A percentile compares a stretch with the other conserved stretches of the same genome.
These are phyloP conservation scores for Pseudococcus longispinus DNA, from an alignment of 2,888 invertebrate genomes.

Conservation along the genomic window DNA sequence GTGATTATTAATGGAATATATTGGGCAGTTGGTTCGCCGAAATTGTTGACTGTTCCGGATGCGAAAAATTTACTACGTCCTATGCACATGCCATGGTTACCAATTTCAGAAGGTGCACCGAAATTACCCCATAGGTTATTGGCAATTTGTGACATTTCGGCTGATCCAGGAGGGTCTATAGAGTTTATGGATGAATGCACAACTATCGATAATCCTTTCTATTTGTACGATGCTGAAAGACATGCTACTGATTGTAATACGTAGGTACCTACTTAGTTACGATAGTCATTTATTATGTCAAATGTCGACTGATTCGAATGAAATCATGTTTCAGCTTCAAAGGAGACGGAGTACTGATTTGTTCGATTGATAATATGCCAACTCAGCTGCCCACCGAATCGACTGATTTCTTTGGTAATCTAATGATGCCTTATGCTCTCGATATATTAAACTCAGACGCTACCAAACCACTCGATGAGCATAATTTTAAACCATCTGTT, in stretches of 20 bases:
- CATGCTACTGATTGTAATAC: slow-evolving; percentile 96
- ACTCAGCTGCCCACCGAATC: slow-evolving; percentile 97
- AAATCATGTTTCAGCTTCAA: slow-evolving; percentile 58
- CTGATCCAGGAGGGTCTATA: slow-evolving; percentile 97
- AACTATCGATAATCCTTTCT: slow-evolving; percentile 98
- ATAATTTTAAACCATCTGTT: slow-evolving; percentile 76
- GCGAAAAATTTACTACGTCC: slow-evolving; percentile 92
- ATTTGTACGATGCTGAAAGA: slow-evolving; percentile 97
- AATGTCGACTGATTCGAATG: background rate
- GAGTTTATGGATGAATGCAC: slow-evolving; percentile 99
- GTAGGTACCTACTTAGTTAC: slow-evolving; percentile 62
- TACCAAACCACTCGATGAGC: slow-evolving; percentile 76
- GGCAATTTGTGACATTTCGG: slow-evolving; percentile 97
- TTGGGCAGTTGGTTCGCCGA: slow-evolving; percentile 97
- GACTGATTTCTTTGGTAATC: slow-evolving; percentile 96
- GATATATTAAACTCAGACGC: slow-evolving; percentile 90
- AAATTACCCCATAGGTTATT: slow-evolving; percentile 89
- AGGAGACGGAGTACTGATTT: slow-evolving; percentile 98
- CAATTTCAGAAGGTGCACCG: slow-evolving; percentile 85
- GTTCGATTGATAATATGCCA: slow-evolving; percentile 99
- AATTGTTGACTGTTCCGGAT: slow-evolving; percentile 95
- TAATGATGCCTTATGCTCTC: slow-evolving; percentile 84
- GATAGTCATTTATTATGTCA: too few species aligned
- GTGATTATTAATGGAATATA: slow-evolving; percentile 98
- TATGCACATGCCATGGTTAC: slow-evolving; percentile 91